phyloP scores from a whole-genome alignment of 2,797 vertebrate genomes.

The Xyrichtys novacula region DNA sequence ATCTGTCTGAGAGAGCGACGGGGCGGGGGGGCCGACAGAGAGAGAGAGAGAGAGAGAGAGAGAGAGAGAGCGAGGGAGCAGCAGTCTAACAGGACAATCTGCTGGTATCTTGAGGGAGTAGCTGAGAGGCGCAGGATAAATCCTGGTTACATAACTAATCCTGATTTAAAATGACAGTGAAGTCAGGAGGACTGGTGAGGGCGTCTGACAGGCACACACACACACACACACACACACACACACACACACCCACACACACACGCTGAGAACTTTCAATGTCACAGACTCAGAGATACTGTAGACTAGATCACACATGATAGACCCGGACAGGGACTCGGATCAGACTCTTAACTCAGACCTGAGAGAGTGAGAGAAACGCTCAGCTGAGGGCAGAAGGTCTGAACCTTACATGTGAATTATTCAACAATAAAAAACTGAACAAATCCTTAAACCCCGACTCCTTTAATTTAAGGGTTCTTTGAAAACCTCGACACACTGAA shows the following conservation, averaged over 20 bases:
- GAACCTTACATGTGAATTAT: no score
- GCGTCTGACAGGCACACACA: constrained; percentile 27
- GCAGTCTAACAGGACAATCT: constrained; percentile 32
- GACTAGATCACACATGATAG: not conserved
- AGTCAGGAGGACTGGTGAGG: constrained; percentile 42
- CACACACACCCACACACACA: no score
- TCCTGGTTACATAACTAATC: constrained; percentile 77
- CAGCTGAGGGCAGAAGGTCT: no score
- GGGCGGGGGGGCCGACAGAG: not conserved
- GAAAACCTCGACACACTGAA: no score
- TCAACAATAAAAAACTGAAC: no score
- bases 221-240: not conserved
- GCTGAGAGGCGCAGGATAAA: constrained; percentile 61
- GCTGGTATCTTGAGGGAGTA: constrained; percentile 53
- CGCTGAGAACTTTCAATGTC: not conserved
- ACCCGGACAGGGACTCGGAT: constrained; percentile 1
- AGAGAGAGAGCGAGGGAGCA: not conserved
- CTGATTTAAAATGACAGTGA: constrained; percentile 58
- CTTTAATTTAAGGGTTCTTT: no score
- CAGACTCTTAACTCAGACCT: no score
- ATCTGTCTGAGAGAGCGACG: not conserved
- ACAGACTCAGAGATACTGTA: constrained; percentile 2
- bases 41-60: not conserved
- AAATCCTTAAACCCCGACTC: no score
- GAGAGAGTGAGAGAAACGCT: no score